phyloP scores from a whole-genome alignment of 1,140 invertebrate genomes.

The Aphelinus certus region DNA sequence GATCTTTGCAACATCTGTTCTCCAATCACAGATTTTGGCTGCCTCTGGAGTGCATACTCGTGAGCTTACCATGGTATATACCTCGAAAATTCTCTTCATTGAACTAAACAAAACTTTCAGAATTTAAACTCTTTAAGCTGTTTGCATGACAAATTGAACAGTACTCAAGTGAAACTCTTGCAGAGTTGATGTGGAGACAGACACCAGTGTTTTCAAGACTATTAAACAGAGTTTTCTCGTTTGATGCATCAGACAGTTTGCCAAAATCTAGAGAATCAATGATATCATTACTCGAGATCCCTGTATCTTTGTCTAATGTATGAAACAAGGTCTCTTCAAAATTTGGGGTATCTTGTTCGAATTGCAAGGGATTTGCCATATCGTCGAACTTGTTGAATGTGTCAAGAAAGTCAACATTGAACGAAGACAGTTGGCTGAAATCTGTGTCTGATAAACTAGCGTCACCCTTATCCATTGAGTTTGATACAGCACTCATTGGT shows the following conservation, averaged over 20 bases:
- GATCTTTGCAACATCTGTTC: not conserved
- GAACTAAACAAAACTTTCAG: not conserved
- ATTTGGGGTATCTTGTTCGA: conserved; percentile 39
- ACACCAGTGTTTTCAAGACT: conserved; percentile 55
- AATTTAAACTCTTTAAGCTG: conserved; percentile 38
- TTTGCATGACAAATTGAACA: conserved; percentile 63
- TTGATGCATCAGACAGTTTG: conserved; percentile 32
- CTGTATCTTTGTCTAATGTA: conserved; percentile 35
- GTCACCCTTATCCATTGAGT: conserved; percentile 36
- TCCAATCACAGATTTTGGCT: not conserved
- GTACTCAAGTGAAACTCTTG: conserved; percentile 67
- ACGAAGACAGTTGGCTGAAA: conserved; percentile 43
- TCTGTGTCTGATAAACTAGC: conserved; percentile 40
- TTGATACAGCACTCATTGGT: conserved; percentile 35
- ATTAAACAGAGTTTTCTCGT: conserved; percentile 40
- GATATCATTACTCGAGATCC: not conserved
- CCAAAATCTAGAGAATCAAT: conserved; percentile 14
- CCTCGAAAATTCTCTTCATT: no score
- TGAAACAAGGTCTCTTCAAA: conserved; percentile 40
- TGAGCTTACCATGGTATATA: no score
- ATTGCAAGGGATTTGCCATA: conserved; percentile 38
- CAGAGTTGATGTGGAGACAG: conserved; percentile 67
- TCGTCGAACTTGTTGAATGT: conserved; percentile 41
- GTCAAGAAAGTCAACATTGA: conserved; percentile 46
- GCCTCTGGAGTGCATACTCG: no score